Evolutionary conservation across 2,797 vertebrate genomes (phyloP).

Genomic region (Semotilus atromaculatus): DNA sequence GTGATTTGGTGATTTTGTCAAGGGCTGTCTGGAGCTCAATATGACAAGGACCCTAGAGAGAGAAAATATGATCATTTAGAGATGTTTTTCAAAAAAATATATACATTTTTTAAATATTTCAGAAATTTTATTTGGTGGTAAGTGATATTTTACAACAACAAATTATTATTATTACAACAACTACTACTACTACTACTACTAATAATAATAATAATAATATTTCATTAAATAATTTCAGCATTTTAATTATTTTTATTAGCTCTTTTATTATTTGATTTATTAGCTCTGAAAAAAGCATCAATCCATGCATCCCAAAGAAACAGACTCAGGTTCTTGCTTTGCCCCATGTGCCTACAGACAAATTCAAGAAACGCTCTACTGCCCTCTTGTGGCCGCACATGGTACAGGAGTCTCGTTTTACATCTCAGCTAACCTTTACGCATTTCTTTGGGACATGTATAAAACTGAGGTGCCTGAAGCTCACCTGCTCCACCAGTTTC

Average conservation of each 20-base stretch:
- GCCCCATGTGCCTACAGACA: neutral
- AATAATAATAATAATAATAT: neutral
- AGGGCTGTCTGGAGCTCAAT: constrained; percentile 87
- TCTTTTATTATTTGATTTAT: neutral
- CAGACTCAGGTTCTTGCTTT: neutral
- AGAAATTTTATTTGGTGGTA: neutral
- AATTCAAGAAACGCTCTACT: constrained; percentile 55
- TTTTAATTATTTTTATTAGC: neutral
- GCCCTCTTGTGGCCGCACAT: constrained; percentile 67
- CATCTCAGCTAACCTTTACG: neutral
- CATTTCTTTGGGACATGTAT: neutral
- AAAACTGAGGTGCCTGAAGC: neutral
- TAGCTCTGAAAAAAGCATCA: neutral
- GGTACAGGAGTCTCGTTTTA: neutral
- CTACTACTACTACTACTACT: neutral
- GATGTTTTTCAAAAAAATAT: neutral
- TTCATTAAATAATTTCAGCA: neutral
- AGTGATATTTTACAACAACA: too few species aligned
- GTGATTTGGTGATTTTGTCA: constrained; percentile 83
- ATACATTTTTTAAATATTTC: neutral
- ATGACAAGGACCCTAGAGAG: constrained; percentile 86
- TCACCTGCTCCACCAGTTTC: constrained; percentile 81
- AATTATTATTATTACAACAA: neutral
- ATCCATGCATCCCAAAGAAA: neutral
- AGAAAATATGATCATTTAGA: neutral